These are phyloP conservation scores for Armadillidium nasatum DNA, from an alignment of 1,140 invertebrate species.

Conservation along the genomic window DNA sequence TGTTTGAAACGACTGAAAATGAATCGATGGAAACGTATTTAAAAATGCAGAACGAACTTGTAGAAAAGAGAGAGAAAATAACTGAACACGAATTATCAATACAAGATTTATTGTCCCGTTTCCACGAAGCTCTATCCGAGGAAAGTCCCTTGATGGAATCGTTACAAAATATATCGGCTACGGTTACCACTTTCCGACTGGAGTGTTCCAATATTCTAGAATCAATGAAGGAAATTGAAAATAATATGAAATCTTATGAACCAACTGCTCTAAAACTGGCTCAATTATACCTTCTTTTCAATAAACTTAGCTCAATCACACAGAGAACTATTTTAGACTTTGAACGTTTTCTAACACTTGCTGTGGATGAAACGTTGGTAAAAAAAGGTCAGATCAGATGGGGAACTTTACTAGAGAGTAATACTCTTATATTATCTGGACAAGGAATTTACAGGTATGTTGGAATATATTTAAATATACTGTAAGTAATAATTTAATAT, in stretches of 20 bases:
- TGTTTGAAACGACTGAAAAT: slow-evolving; percentile 26
- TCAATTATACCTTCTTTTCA: slow-evolving; percentile 32
- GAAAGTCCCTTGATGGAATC: slow-evolving; percentile 33
- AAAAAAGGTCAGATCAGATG: slow-evolving; percentile 12
- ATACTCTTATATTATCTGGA: slow-evolving; percentile 5
- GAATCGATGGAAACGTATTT: slow-evolving; percentile 27
- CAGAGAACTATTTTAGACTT: slow-evolving; percentile 27
- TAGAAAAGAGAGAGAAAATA: slow-evolving; percentile 28
- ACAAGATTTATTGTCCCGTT: slow-evolving; percentile 32
- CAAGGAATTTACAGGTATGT: neutral
- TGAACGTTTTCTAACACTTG: slow-evolving; percentile 18
- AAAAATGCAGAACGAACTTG: slow-evolving; percentile 32
- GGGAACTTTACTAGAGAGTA: slow-evolving; percentile 21
- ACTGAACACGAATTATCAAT: slow-evolving; percentile 33
- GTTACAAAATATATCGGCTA: slow-evolving; percentile 32
- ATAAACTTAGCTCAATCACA: slow-evolving; percentile 25
- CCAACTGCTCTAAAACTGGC: slow-evolving; percentile 31
- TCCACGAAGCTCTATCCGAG: slow-evolving; percentile 33
- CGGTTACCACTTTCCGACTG: slow-evolving; percentile 23
- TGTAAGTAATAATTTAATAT: too few species aligned
- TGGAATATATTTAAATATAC: neutral
- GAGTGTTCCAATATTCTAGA: slow-evolving; percentile 29
- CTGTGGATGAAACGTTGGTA: neutral
- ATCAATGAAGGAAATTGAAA: slow-evolving; percentile 22
- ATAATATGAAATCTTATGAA: slow-evolving; percentile 29